A percentile compares a stretch with the other conserved stretches of the same genome.
phyloP scores from a whole-genome alignment of 92 coral and sea anemone genomes.

The Epizoanthus stellaris region DNA sequence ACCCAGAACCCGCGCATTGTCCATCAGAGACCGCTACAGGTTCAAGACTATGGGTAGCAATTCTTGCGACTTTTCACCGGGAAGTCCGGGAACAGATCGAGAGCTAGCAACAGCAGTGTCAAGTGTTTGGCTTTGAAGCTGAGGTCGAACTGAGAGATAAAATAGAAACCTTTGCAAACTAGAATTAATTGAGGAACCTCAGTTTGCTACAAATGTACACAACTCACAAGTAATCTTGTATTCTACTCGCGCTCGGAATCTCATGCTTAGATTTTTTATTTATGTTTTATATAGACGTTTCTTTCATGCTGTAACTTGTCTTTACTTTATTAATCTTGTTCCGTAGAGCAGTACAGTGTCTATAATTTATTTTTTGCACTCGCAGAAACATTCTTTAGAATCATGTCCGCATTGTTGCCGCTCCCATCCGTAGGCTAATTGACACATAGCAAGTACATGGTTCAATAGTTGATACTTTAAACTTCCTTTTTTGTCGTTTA shows the following conservation, averaged over 20 bases:
- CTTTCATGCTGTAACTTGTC: too few relatives aligned
- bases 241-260: too few relatives aligned
- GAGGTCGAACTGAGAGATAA: background rate
- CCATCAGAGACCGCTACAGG: constrained; percentile 63
- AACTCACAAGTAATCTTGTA: background rate
- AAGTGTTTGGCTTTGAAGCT: constrained; percentile 36
- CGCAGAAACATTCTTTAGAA: background rate
- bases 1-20: constrained; percentile 43
- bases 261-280: too few relatives aligned
- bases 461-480: background rate
- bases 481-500: background rate
- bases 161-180: background rate
- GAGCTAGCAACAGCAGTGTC: background rate
- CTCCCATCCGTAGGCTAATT: background rate
- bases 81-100: background rate
- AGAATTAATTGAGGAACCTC: background rate
- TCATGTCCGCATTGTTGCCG: background rate
- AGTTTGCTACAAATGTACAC: background rate
- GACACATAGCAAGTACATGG: background rate
- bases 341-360: background rate
- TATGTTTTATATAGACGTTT: too few relatives aligned
- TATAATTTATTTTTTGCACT: background rate
- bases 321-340: background rate
- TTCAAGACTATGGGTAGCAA: background rate
- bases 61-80: constrained; percentile 1